Base-by-base conservation (phyloP, 2,797 vertebrate genomes). In the Muscicapa comitata region DNA sequence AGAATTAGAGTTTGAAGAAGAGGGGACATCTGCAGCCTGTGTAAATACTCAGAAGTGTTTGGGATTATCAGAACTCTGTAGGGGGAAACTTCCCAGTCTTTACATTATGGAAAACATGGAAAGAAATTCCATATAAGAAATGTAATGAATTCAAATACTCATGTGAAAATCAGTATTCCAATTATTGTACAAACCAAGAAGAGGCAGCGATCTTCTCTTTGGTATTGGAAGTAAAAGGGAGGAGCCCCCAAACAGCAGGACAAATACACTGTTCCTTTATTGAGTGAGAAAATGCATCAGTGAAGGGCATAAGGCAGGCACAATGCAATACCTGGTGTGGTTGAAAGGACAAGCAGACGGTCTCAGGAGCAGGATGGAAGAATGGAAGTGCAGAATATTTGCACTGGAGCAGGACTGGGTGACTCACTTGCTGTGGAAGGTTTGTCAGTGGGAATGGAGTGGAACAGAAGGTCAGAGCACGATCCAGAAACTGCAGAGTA, bases 241-340 rank as follows among this genome's bases (percentile, higher is more conserved):
- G 61, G 53, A 70, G 23, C 2, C 50, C 55, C 20, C 47, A 3
- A 59, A 3, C 2, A 45, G 47, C 5, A n/a, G 53, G 70, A 50
- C 9, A 73, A 70, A 50, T 9, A 11, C 0, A 0, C 21, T 72
- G 48, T 37, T 89, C n/a, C 23, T 84, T 13, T 71, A 38, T 48
- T 57, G 43, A 55, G 26, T 13, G 50, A 61, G 65, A 40, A 72
- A 3, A 33, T 40, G 43, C 31, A 26, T 51, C 58, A 16, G 0
- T 8, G 5, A 28, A 45, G 50, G 38, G 48, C 3, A 17, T 17
- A 47, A 13, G 43, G n/a, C 63, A 78, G 45, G 28, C 31, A 7
- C 9, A n/a, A 7, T 21, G 7, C 5, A n/a, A 19, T 12, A 23
- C 11, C 25, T 81, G 51, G 7, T 0, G 0, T 37, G 63, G 43